phyloP scores from a whole-genome alignment of 2,888 invertebrate species.

The Drosophila cognata region DNA sequence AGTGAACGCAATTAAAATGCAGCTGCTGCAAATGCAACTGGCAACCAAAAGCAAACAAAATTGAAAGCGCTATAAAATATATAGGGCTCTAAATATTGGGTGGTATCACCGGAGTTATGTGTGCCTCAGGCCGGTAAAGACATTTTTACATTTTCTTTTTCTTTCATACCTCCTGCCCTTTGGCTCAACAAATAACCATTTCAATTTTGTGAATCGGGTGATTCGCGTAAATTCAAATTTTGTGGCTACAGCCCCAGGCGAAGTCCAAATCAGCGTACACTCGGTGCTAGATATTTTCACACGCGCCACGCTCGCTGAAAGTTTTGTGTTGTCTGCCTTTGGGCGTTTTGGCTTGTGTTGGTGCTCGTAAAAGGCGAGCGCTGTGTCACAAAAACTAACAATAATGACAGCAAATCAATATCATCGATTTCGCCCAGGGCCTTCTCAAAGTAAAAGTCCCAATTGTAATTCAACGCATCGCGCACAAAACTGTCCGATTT shows the following conservation, averaged over 20 bases:
- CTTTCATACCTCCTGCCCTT: conserved; percentile 10
- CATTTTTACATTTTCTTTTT: conserved; percentile 36
- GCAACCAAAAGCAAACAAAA: conserved; percentile 30
- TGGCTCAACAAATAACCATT: conserved; percentile 72
- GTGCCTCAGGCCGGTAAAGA: conserved; percentile 18
- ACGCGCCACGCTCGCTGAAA: conserved; percentile 46
- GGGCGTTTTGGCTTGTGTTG: conserved; percentile 30
- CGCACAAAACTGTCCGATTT: conserved; percentile 48
- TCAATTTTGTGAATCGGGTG: conserved; percentile 72
- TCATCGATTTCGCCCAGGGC: conserved; percentile 63
- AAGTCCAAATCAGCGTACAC: conserved; percentile 33
- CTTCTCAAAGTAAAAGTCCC: conserved; percentile 68
- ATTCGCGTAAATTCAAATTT: conserved; percentile 75
- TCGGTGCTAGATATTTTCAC: conserved; percentile 47
- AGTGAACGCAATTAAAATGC: conserved; percentile 69
- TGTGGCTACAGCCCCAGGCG: conserved; percentile 41
- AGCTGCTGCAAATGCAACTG: conserved; percentile 66
- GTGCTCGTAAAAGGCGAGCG: conserved; percentile 32
- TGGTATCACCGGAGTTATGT: conserved; percentile 7
- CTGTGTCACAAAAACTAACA: conserved; percentile 66
- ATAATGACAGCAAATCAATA: conserved; percentile 79
- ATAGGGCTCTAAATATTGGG: conserved; percentile 23
- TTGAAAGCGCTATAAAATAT: conserved; percentile 27
- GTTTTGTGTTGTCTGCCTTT: conserved; percentile 46
- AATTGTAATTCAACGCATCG: conserved; percentile 52